Evolutionary conservation across 2,113 vertebrate genomes (phyloP).

Genomic region (Neogobius melanostomus): DNA sequence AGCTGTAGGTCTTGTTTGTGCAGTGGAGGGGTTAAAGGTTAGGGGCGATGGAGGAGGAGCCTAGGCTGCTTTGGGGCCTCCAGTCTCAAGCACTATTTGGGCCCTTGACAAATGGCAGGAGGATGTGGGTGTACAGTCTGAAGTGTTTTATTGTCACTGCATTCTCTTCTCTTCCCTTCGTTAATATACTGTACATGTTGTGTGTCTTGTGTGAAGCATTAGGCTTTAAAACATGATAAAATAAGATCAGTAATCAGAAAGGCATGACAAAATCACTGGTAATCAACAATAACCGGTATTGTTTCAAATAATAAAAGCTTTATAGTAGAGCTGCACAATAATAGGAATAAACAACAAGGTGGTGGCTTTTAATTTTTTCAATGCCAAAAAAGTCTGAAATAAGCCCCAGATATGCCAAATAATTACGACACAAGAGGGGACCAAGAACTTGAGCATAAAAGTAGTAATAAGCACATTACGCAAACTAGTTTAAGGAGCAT

Average conservation of each 20-base stretch:
- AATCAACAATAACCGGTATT: conserved; percentile 1
- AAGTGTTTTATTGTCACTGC: conserved; percentile 16
- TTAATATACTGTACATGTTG: conserved; percentile 18
- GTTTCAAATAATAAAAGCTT: not conserved
- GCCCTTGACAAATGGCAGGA: conserved; percentile 65
- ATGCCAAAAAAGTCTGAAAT: not conserved
- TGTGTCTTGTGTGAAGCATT: conserved; percentile 6
- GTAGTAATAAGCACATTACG: not conserved
- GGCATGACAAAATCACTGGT: not conserved
- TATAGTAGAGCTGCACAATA: conserved; percentile 3
- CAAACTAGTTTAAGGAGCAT: not conserved
- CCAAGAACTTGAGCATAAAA: not conserved
- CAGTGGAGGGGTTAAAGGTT: conserved; percentile 69
- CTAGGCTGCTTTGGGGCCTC: conserved; percentile 61
- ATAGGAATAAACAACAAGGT: not conserved
- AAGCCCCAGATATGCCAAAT: not conserved
- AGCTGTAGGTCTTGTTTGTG: conserved; percentile 75
- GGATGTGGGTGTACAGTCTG: conserved; percentile 49
- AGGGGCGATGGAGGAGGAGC: conserved; percentile 66
- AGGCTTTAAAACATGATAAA: conserved; percentile 16
- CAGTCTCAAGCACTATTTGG: conserved; percentile 65
- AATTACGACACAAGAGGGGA: not conserved
- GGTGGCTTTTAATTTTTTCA: no score
- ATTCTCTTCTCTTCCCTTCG: conserved; percentile 30
- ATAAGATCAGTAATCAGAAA: not conserved